phyloP scores from a whole-genome alignment of 2,888 invertebrate genomes.

The Lochmaea crataegi region DNA sequence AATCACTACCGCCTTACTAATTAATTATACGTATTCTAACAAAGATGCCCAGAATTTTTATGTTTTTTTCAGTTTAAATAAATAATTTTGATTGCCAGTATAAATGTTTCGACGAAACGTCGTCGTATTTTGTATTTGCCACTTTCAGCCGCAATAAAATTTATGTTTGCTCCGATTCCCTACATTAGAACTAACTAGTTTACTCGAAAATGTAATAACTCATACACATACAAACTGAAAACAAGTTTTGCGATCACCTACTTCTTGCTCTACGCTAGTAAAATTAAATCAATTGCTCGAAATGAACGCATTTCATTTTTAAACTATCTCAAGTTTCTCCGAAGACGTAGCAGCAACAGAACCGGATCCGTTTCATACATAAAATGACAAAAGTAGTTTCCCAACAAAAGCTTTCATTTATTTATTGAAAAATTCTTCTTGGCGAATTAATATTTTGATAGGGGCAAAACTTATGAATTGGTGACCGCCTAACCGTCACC shows the following conservation, averaged over 20 bases:
- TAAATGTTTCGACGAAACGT: background rate
- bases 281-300: slow-evolving; percentile 15
- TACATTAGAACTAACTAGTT: background rate
- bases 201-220: background rate
- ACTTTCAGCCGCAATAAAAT: slow-evolving; percentile 5
- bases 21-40: too few relatives aligned
- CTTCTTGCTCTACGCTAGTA: slow-evolving; percentile 5
- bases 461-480: too few relatives aligned
- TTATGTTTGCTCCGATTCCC: slow-evolving; percentile 7
- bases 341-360: background rate
- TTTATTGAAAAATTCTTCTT: too few relatives aligned
- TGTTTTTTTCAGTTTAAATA: background rate
- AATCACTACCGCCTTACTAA: too few relatives aligned
- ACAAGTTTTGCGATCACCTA: slow-evolving; percentile 12
- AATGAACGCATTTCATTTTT: slow-evolving; percentile 7
- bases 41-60: background rate
- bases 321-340: slow-evolving; percentile 8
- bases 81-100: background rate
- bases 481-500: too few relatives aligned
- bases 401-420: background rate
- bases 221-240: background rate
- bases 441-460: too few relatives aligned
- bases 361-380: background rate
- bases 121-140: background rate
- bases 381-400: background rate